Evolutionary conservation across 2,797 vertebrate species (phyloP).

Genomic region (Phrynocephalus guinanensis): DNA sequence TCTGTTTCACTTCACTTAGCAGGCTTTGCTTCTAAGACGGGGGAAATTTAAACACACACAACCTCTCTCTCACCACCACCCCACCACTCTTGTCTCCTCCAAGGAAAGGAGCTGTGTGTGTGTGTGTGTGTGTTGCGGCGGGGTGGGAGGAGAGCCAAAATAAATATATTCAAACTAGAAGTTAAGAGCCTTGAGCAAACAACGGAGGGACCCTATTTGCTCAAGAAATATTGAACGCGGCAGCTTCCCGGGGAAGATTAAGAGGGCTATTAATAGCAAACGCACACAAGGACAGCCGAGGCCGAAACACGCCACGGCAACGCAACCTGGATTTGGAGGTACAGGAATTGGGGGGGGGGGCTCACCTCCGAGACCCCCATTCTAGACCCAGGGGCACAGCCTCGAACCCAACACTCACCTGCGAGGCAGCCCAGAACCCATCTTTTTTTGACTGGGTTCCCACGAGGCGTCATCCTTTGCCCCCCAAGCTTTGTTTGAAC

Average conservation of each 20-base stretch:
- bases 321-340: neutral
- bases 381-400: too few relatives aligned
- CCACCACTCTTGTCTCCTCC: neutral
- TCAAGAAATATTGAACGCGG: constrained; percentile 41
- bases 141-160: too few relatives aligned
- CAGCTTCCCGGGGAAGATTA: constrained; percentile 41
- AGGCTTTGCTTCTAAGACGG: neutral
- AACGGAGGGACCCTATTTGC: constrained; percentile 52
- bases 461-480: neutral
- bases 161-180: constrained; percentile 36
- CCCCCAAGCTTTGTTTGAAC: too few relatives aligned
- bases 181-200: constrained; percentile 55
- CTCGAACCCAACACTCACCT: too few relatives aligned
- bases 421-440: too few relatives aligned
- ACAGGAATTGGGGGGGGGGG: too few relatives aligned
- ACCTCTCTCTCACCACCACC: neutral
- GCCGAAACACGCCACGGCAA: rapidly evolving
- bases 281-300: neutral
- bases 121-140: neutral
- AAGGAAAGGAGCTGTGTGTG: neutral
- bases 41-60: constrained; percentile 39
- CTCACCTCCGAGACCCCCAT: too few relatives aligned
- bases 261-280: constrained; percentile 38
- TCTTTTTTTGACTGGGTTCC: too few relatives aligned
- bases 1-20: constrained; percentile 16